Conservation (phyloP, 2,113 vertebrate genomes). For the Clarias magur region DNA sequence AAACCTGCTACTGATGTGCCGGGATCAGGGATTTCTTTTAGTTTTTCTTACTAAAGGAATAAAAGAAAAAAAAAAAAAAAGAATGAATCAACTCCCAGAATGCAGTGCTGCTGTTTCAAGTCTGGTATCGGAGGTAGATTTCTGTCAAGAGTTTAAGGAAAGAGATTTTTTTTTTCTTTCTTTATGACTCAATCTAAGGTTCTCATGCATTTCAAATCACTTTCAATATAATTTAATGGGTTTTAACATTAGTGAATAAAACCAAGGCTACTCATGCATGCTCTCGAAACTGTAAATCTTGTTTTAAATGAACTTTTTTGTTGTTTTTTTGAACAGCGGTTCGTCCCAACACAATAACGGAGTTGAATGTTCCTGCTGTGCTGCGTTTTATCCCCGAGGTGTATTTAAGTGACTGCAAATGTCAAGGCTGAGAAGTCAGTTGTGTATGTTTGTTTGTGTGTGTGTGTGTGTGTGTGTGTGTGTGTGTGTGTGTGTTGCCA, state of each 20-base stretch:
- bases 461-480: not conserved
- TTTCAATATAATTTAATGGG: not conserved
- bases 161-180: not conserved
- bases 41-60: not conserved
- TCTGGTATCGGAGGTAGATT: constrained; percentile 27
- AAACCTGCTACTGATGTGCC: constrained; percentile 5
- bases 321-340: not conserved
- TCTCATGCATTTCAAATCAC: not conserved
- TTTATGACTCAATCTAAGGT: not conserved
- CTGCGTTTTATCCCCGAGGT: constrained; percentile 19
- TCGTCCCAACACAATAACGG: not conserved
- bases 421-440: constrained; percentile 33
- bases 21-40: not conserved
- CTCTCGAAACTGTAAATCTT: not conserved
- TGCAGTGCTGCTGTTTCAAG: constrained; percentile 10
- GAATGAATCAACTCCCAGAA: not conserved
- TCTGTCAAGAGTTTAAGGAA: constrained; percentile 6
- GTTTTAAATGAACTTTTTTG: too few species aligned
- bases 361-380: constrained; percentile 40
- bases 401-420: constrained; percentile 28
- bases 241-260: constrained; percentile 5
- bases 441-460: constrained; percentile 9
- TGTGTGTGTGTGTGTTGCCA: constrained; percentile 28
- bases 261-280: not conserved
- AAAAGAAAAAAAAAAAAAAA: not conserved